Evolutionary conservation across 2,113 vertebrate genomes (phyloP).

Genomic region (Erpornis zantholeuca): DNA sequence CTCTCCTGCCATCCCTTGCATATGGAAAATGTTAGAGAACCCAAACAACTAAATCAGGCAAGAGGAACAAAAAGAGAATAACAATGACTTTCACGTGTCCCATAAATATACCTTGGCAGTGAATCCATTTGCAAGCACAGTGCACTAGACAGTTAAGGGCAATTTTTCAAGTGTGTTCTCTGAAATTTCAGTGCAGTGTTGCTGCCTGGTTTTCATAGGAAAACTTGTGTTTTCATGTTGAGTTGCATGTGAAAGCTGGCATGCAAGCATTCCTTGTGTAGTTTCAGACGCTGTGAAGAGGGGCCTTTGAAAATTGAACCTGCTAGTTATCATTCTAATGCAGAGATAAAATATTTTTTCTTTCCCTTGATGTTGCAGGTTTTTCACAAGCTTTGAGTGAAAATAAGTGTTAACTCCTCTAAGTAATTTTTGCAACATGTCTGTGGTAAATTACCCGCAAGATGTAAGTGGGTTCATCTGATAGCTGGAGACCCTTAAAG

Average conservation of each 20-base stretch:
- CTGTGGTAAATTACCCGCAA: constrained; percentile 52
- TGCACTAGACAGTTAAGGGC: not conserved
- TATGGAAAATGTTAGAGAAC: constrained; percentile 5
- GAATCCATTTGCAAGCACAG: not conserved
- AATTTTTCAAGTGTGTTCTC: constrained; percentile 12
- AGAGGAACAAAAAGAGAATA: constrained; percentile 22
- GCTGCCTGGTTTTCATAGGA: not conserved
- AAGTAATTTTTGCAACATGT: constrained; percentile 54
- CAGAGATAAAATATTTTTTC: not conserved
- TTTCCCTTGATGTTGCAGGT: not conserved
- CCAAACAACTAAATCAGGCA: constrained; percentile 3
- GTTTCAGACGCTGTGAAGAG: not conserved
- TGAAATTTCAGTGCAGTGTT: not conserved
- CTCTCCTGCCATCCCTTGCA: not conserved
- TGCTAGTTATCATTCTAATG: not conserved
- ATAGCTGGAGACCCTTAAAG: constrained; percentile 59
- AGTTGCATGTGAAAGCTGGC: constrained; percentile 1
- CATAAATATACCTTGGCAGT: constrained; percentile 38
- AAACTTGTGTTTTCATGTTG: not conserved
- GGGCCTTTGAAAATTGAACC: not conserved
- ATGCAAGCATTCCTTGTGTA: not conserved
- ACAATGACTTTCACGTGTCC: constrained; percentile 2
- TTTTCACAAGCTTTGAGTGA: constrained; percentile 31
- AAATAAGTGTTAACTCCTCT: constrained; percentile 48
- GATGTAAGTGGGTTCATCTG: constrained; percentile 64